Percentiles rank a stretch among this genome's conserved stretches.
Evolutionary conservation across 2,797 vertebrate genomes (phyloP).

Genomic region (Delichon dasypus): DNA sequence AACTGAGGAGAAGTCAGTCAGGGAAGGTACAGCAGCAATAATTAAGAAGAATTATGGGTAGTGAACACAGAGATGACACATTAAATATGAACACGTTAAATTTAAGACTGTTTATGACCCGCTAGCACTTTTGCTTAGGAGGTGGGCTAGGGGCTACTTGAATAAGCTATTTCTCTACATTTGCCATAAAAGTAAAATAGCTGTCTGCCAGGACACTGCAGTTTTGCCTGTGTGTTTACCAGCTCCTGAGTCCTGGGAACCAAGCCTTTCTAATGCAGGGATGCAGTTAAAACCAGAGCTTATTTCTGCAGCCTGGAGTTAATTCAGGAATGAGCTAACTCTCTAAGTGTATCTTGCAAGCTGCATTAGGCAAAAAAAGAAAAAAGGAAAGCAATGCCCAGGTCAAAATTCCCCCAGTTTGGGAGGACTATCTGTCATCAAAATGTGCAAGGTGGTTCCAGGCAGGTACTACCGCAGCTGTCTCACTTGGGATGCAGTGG

Average conservation of each 20-base stretch:
- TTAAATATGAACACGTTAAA: neutral
- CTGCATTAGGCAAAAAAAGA: neutral
- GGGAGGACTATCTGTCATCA: neutral
- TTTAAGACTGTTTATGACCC: neutral
- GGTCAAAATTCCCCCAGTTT: neutral
- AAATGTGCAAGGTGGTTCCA: neutral
- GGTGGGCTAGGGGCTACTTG: accelerated
- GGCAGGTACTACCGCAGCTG: neutral
- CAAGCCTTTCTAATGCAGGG: neutral
- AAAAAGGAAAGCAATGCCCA: neutral
- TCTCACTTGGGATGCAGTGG: neutral
- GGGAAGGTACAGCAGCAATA: neutral
- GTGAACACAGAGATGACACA: neutral
- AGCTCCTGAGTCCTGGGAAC: neutral
- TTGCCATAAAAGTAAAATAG: neutral
- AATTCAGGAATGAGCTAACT: neutral
- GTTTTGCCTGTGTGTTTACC: neutral
- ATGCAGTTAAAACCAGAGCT: neutral
- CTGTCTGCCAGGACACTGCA: neutral
- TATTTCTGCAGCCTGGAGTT: neutral
- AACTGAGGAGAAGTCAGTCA: neutral
- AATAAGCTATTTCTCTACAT: neutral
- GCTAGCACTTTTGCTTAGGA: neutral
- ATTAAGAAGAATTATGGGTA: neutral
- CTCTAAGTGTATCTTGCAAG: neutral